These are phyloP conservation scores for Drymodes brunneopygia DNA, from an alignment of 2,113 vertebrate genomes.

Conservation along the genomic window DNA sequence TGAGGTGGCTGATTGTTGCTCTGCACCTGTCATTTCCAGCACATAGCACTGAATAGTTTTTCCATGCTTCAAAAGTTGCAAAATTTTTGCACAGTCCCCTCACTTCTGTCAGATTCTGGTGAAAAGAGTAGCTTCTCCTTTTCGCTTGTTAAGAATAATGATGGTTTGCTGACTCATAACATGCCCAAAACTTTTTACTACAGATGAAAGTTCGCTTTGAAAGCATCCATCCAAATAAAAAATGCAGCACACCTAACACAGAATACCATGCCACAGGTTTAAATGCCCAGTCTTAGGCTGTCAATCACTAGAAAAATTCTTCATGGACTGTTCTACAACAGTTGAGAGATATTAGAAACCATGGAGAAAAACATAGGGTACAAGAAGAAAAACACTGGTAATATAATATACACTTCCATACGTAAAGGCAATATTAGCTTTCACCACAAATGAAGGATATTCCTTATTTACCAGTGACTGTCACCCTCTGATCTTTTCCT, in stretches of 20 bases:
- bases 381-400: not conserved
- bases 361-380: not conserved
- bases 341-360: not conserved
- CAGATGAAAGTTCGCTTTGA: not conserved
- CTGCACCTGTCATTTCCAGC: not conserved
- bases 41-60: not conserved
- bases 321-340: not conserved
- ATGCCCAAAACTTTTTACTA: not conserved
- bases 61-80: not conserved
- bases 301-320: not conserved
- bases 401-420: not conserved
- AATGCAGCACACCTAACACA: not conserved
- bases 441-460: not conserved
- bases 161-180: not conserved
- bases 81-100: not conserved
- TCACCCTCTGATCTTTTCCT: not conserved
- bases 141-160: not conserved
- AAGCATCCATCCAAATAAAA: not conserved
- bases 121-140: not conserved
- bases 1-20: not conserved
- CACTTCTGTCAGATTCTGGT: not conserved
- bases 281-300: not conserved
- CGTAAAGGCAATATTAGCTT: not conserved
- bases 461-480: not conserved
- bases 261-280: not conserved